These are phyloP conservation scores for Syrmaticus mikado DNA, from an alignment of 2,113 vertebrate genomes.

Conservation along the genomic window DNA sequence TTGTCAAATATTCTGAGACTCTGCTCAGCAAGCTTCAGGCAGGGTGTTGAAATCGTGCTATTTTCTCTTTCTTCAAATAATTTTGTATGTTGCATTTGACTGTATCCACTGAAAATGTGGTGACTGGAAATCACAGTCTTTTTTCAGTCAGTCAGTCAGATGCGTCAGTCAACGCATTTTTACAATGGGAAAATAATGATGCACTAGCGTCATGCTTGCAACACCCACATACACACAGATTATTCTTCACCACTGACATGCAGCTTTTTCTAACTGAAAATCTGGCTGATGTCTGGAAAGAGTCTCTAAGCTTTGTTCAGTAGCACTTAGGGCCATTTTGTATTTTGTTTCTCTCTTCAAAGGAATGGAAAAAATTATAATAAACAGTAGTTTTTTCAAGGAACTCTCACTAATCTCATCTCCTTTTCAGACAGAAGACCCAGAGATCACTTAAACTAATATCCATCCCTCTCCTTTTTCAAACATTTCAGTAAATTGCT, in stretches of 20 bases:
- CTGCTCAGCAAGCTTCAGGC: constrained; percentile 45
- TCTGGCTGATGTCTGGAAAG: neutral
- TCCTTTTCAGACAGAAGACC: neutral
- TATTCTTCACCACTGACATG: neutral
- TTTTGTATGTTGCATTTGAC: constrained; percentile 23
- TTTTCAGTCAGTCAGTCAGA: no score
- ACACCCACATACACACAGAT: neutral
- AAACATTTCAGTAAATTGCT: neutral
- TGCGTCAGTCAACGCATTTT: neutral
- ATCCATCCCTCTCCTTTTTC: neutral
- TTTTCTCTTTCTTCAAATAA: constrained; percentile 61
- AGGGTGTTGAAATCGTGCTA: neutral
- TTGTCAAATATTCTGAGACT: constrained; percentile 70
- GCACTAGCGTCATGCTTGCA: neutral
- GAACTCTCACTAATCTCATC: neutral
- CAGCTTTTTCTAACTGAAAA: neutral
- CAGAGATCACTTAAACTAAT: neutral
- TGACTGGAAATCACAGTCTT: neutral
- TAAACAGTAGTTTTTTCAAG: neutral
- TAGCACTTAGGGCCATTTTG: neutral
- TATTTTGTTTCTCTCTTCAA: neutral
- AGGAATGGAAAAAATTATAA: neutral
- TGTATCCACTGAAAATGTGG: neutral
- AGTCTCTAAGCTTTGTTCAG: neutral
- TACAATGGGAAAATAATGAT: neutral